Conservation (phyloP, 2,888 invertebrate species). For the Macrosoma leucophasiata region DNA sequence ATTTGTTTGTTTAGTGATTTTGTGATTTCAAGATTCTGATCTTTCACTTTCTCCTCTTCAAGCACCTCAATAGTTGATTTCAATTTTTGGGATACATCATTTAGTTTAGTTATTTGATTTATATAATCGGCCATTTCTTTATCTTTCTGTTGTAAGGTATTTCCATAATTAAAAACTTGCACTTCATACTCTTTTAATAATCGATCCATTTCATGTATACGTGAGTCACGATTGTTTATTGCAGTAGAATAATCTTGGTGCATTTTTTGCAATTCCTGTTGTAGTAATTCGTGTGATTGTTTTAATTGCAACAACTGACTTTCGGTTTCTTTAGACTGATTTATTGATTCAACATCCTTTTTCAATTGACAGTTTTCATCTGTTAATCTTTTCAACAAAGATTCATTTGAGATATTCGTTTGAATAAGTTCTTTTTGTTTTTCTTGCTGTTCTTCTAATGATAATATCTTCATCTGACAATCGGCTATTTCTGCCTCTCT, state of each 20-base stretch:
- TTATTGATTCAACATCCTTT: slow-evolving; percentile 47
- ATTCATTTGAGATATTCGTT: slow-evolving; percentile 48
- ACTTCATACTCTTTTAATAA: slow-evolving; percentile 67
- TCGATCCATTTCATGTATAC: slow-evolving; percentile 67
- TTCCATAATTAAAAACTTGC: slow-evolving; percentile 60
- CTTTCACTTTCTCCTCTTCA: slow-evolving; percentile 66
- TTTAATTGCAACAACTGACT: slow-evolving; percentile 40
- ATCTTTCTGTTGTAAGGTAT: slow-evolving; percentile 61
- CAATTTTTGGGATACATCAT: slow-evolving; percentile 66
- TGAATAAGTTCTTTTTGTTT: slow-evolving; percentile 56
- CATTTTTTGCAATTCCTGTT: slow-evolving; percentile 50
- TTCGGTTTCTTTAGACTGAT: slow-evolving; percentile 42
- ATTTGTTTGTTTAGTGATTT: slow-evolving; percentile 74
- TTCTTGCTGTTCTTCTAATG: slow-evolving; percentile 65
- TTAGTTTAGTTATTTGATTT: slow-evolving; percentile 72
- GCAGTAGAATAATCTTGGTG: slow-evolving; percentile 52
- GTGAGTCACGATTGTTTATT: slow-evolving; percentile 54
- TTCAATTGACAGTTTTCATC: slow-evolving; percentile 59
- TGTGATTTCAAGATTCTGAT: slow-evolving; percentile 67
- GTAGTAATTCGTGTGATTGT: slow-evolving; percentile 43
- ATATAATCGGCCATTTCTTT: slow-evolving; percentile 67
- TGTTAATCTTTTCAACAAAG: slow-evolving; percentile 53
- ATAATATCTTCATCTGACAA: slow-evolving; percentile 70
- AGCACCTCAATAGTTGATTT: slow-evolving; percentile 66
- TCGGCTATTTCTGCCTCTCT: slow-evolving; percentile 70